Base-by-base conservation (phyloP, 2,113 vertebrate genomes). In the Callorhinus ursinus region DNA sequence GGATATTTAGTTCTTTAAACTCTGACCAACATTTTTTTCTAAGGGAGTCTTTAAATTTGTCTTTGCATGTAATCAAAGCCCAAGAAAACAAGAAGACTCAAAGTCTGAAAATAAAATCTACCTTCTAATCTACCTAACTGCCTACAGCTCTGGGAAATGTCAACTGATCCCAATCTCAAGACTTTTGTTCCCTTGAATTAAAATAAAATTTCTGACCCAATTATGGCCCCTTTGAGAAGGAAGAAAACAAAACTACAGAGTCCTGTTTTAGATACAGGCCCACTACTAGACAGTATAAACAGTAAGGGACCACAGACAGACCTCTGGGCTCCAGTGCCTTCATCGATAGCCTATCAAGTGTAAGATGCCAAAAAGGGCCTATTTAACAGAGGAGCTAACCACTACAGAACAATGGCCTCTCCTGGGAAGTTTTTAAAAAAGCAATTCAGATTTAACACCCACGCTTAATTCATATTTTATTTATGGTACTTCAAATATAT, bases 381-480 rank as follows among this genome's bases (percentile, higher is more conserved):
- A 80, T 72, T 90, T 97, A 93, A 89, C 90, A 72, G 53, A 67
- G 26, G 1, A 63, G 82, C 46, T 79, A 96, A 97, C 76, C n/a
- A 69, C 12, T 33, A 26, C 55, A 90, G 33, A 96, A 80, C 67
- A 97, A 90, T 5, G 22, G 81, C 67, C 83, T 96, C 94, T 95
- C 81, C 84, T 76, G 96, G 85, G 89, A 96, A 79, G 72, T 80
- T 97, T 95, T 90, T 63, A 53, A 96, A 72, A 97, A 96, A 92
- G 81, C 93, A 96, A 96, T 94, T 95, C 85, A 71, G 24, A 93
- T 94, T 93, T 96, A 76, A 96, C 2, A 94, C 28, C 51, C 90
- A 88, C 24, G 26, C 42, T 86, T 96, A 94, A 96, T 95, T 97
- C 94, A 89, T 98, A 93, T 96, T 97, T 98, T 98, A 98, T 97